phyloP scores from a whole-genome alignment of 2,888 invertebrate genomes.

The Drosophila kanekoi region DNA sequence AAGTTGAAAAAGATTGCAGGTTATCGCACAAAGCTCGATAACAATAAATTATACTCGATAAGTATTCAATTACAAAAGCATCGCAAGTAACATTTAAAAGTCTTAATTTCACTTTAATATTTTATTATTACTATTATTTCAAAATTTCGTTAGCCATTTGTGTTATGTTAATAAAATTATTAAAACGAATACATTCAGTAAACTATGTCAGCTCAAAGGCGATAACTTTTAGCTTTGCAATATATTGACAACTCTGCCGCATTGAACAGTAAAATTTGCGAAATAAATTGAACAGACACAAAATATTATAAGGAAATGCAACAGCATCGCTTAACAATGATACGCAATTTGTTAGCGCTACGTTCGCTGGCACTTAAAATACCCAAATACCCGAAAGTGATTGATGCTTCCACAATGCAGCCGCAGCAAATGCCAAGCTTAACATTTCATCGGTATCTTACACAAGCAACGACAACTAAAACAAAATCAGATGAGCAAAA shows the following conservation, averaged over 20 bases:
- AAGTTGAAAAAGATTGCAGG: neutral
- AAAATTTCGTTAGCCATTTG: neutral
- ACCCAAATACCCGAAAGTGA: slow-evolving; percentile 8
- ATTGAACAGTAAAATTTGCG: slow-evolving; percentile 17
- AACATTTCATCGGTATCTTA: slow-evolving; percentile 36
- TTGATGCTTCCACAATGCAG: neutral
- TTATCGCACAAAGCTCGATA: slow-evolving; percentile 17
- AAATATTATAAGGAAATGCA: slow-evolving; percentile 34
- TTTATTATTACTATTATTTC: too few species aligned
- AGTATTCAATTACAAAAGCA: slow-evolving; percentile 6
- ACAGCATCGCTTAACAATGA: slow-evolving; percentile 28
- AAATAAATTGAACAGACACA: slow-evolving; percentile 7
- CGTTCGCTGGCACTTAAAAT: slow-evolving; percentile 28
- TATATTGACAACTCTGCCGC: slow-evolving; percentile 33
- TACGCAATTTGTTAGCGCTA: slow-evolving; percentile 42
- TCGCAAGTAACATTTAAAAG: neutral
- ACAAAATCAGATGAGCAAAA: slow-evolving; percentile 37
- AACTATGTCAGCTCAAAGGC: neutral
- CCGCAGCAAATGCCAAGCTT: slow-evolving; percentile 14
- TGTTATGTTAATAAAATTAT: neutral
- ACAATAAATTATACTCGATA: slow-evolving; percentile 30
- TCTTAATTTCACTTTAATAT: neutral
- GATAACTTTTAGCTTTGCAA: neutral
- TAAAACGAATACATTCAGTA: neutral
- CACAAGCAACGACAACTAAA: slow-evolving; percentile 46